Conservation (phyloP, 2,888 invertebrate genomes). For the Proisotoma minuta region DNA sequence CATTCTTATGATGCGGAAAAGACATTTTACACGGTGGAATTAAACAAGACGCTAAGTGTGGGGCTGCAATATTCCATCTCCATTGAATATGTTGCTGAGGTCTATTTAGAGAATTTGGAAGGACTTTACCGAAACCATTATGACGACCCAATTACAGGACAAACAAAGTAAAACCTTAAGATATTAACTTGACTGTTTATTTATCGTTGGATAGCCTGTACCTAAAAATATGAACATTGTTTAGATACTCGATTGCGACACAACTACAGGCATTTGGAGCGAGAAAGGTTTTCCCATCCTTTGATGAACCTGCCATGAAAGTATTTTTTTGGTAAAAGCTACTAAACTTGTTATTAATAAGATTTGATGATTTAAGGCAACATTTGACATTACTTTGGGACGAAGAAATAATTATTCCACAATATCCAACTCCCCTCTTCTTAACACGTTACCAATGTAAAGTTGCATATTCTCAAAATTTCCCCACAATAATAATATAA, state of each 20-base stretch:
- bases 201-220: neutral
- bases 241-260: conserved; percentile 52
- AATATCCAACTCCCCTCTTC: conserved; percentile 21
- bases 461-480: neutral
- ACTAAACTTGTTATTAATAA: too few species aligned
- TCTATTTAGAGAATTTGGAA: conserved; percentile 26
- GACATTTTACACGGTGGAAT: conserved; percentile 31
- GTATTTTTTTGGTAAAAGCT: too few species aligned
- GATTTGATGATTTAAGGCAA: too few species aligned
- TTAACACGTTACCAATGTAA: conserved; percentile 27
- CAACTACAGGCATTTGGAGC: conserved; percentile 51
- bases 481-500: neutral
- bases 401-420: conserved; percentile 19
- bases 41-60: conserved; percentile 15
- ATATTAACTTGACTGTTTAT: neutral
- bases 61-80: conserved; percentile 29
- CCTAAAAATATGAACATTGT: neutral
- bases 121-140: conserved; percentile 40
- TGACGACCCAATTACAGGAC: conserved; percentile 30
- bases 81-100: conserved; percentile 33
- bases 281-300: conserved; percentile 51
- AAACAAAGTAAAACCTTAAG: conserved; percentile 25
- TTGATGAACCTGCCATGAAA: conserved; percentile 49
- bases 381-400: conserved; percentile 27
- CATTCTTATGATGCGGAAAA: conserved; percentile 24